Conservation (phyloP, 2,113 vertebrate genomes). For the Lamprotornis superbus region DNA sequence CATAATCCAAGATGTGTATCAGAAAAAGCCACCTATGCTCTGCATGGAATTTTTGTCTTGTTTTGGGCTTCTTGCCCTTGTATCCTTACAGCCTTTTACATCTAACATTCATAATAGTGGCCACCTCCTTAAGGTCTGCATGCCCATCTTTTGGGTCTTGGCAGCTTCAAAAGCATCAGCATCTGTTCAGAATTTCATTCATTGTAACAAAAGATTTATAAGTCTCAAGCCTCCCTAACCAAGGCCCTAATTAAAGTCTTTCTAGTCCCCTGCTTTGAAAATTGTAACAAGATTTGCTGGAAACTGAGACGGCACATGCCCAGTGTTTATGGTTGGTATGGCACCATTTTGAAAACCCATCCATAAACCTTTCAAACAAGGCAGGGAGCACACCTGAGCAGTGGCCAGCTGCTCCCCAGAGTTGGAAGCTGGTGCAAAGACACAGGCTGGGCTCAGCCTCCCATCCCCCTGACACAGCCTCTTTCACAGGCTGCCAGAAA, state of each 20-base stretch:
- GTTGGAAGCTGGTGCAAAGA: not conserved
- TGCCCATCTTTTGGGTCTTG: not conserved
- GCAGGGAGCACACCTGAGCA: not conserved
- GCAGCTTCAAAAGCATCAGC: slow-evolving; percentile 20
- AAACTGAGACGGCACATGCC: not conserved
- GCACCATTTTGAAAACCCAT: not conserved
- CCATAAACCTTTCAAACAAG: not conserved
- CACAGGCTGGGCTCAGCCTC: not conserved
- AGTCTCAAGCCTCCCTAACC: not conserved
- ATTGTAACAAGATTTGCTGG: not conserved
- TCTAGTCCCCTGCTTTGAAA: slow-evolving; percentile 21
- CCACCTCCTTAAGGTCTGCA: not conserved
- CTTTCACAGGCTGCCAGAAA: slow-evolving; percentile 34
- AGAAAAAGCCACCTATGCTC: not conserved
- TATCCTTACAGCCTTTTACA: not conserved
- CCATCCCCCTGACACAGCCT: not conserved
- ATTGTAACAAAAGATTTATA: slow-evolving; percentile 21
- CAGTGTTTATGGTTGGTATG: not conserved
- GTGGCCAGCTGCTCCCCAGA: not conserved
- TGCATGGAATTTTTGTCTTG: not conserved
- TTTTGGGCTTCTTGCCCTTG: not conserved
- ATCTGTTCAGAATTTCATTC: slow-evolving; percentile 41
- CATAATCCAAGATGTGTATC: rapidly evolving
- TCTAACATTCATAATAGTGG: not conserved
- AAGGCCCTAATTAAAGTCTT: slow-evolving; percentile 12